Base-by-base conservation (phyloP, 2,888 invertebrate species). In the Pammene aurita region DNA sequence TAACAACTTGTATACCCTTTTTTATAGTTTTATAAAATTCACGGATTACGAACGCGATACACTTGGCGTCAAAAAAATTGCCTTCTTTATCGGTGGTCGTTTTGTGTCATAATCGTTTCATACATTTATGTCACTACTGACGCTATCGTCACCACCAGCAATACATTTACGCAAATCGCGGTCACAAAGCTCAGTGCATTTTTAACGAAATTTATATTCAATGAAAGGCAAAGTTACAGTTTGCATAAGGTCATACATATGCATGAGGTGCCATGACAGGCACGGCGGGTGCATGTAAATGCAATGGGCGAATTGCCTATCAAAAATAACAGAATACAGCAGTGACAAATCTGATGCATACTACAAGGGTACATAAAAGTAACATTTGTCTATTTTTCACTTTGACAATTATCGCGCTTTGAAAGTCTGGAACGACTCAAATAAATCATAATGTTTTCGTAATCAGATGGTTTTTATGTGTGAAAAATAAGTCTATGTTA, bases 191-290 rank as follows among this genome's bases (percentile, higher is more conserved):
- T 38, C 63, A 44, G 41, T 48, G 54, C 64, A 58, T 48, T 79
- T 78, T 80, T 78, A 77, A 75, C 81, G 78, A 84, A 85, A 84
- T 86, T 86, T 85, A 84, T 84, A 84, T 84, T 83, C 81, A 82
- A 85, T 86, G 84, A 83, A 84, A 84, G 78, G 80, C 84, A 79
- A 80, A 86, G 85, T 84, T 82, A 84, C 83, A 85, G 84, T 88
- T 88, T 89, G 86, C 87, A 87, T 89, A 89, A 85, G 75, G 80
- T 77, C 84, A 89, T 90, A 79, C 88, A 90, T 90, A 90, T 90
- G 87, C 86, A 90, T 89, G 86, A 84, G 76, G 79, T 78, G 80
- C 79, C 81, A 80, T 80, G 80, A 79, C 81, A 79, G 85, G 78
- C 80, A 80, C 80, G 82, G 82, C 74, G 75, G 80, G 81, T 78